Evolutionary conservation across 2,113 vertebrate genomes (phyloP), one percentile per base, ranked within the genome.

Genomic region (Diadophis punctatus): DNA sequence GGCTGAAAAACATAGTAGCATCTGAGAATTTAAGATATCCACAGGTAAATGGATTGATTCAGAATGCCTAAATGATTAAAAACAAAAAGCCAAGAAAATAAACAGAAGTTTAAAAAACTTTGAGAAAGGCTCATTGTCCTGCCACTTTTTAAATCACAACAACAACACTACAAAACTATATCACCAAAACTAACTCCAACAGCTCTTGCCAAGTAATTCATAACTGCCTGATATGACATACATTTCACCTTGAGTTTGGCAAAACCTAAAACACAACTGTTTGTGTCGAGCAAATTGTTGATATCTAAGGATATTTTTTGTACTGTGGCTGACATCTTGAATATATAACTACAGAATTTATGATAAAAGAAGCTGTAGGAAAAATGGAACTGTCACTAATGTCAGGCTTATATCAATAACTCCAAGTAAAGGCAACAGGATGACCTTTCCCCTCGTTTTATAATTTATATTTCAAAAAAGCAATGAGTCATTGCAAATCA

Each of bases 391-490:
- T 96, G 92, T 85, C 86, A 94, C 63, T 93, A 84, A 91, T 86
- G 90, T 90, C 93, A 94, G 87, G 87, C 49, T 91, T 0, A 0
- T 94, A 93, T 96, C 94, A 94, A 92, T 96, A 96, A 96, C 90
- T 95, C 0, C 30, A 91, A 91, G 51, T 68, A 92, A 95, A 96
- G 60, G 86, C 92, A 93, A n/a, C 90, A 93, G 92, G 93, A 39
- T 93, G 95, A 96, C 95, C 97, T 96, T 96, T 96, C 55, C 93
- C 94, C 95, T 94, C 93, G 93, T 84, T 94, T 96, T 89, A 95
- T 94, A 94, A 93, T 95, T 96, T 94, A 92, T 94, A 18, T 94
- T 96, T 95, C 87, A 93, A 60, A 93, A 92, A 90, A 87, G 93
- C 51, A 91, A 96, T 96, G 96, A 96, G 94, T 49, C 93, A 95